Evolutionary conservation across 2,888 invertebrate genomes (phyloP).

Genomic region (Dendrolimus pini): DNA sequence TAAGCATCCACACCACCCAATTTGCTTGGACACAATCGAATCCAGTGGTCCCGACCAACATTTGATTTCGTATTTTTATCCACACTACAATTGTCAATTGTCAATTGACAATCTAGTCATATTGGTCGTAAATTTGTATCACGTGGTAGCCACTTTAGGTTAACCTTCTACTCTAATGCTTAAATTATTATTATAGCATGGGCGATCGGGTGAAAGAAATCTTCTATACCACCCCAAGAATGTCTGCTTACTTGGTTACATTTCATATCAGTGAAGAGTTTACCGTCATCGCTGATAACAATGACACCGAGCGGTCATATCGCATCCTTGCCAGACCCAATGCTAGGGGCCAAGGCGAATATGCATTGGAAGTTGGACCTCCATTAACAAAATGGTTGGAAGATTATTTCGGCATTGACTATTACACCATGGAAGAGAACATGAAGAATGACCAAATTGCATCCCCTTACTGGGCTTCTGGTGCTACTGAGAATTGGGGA

Average conservation of each 20-base stretch:
- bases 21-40: too few relatives aligned
- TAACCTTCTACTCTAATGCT: too few relatives aligned
- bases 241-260: conserved; percentile 91
- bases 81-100: too few relatives aligned
- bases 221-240: conserved; percentile 79
- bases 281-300: conserved; percentile 49
- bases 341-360: conserved; percentile 52
- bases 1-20: too few relatives aligned
- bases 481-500: conserved; percentile 71
- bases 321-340: conserved; percentile 58
- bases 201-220: conserved; percentile 47
- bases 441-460: conserved; percentile 68
- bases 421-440: conserved; percentile 48
- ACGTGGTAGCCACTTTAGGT: too few relatives aligned
- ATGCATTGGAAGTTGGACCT: conserved; percentile 60
- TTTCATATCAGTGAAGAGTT: conserved; percentile 75
- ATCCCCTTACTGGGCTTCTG: conserved; percentile 66
- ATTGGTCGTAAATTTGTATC: too few relatives aligned
- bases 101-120: too few relatives aligned
- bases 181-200: conserved; percentile 26
- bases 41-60: too few relatives aligned
- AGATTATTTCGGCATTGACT: conserved; percentile 50
- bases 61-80: too few relatives aligned
- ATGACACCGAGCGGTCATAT: conserved; percentile 36
- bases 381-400: conserved; percentile 56